Base-by-base conservation (phyloP, 2,888 invertebrate species). In the Aporophyla nigra region DNA sequence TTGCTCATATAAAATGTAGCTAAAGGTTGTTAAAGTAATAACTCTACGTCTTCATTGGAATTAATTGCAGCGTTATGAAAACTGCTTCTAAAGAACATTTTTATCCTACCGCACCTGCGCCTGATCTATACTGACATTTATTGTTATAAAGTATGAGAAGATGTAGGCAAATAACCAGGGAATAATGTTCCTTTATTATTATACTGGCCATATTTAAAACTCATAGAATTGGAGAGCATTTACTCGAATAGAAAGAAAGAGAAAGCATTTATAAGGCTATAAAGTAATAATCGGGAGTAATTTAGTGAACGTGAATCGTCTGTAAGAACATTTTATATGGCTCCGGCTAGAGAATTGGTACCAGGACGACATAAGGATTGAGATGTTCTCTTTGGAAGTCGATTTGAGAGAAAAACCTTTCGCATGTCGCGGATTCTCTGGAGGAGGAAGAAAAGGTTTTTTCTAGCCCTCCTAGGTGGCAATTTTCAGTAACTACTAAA, bases 211-310 rank as follows among this genome's bases (percentile, higher is more conserved):
- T 27, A 49, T 71, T 62, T 43, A 62, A 71, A 51, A 21, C n/a
- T 14, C 24, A 49, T 10, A 62, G 24, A 70, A 76, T 24, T 54
- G 27, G 24, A 53, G 10, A n/a, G 33, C 10, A 46, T 74, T 59
- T 58, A 33, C 56, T 70, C n/a, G 10, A 16, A 51, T 40, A 56
- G 27, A 27, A 43, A 59, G 65, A 33, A n/a, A 33, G 40, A 56
- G 21, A 40, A 58, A 33, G 5, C 58, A 46, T 75, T 74, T 86
- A 43, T 54, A 43, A 65, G 14, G 61, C 56, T 49, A 24, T 85
- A 83, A 81, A 83, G 72, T 73, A 63, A 87, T 81, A 75, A 83
- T 80, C 56, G 75, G 12, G 53, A 56, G 63, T 61, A 66, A 69
- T 68, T 71, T 54, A 58, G n/a, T 6, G 40, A 62, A 63, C 78